A percentile compares a stretch with the other conserved stretches of the same genome.
Conservation (phyloP, 1,140 invertebrate species). For the Uloborus diversus region DNA sequence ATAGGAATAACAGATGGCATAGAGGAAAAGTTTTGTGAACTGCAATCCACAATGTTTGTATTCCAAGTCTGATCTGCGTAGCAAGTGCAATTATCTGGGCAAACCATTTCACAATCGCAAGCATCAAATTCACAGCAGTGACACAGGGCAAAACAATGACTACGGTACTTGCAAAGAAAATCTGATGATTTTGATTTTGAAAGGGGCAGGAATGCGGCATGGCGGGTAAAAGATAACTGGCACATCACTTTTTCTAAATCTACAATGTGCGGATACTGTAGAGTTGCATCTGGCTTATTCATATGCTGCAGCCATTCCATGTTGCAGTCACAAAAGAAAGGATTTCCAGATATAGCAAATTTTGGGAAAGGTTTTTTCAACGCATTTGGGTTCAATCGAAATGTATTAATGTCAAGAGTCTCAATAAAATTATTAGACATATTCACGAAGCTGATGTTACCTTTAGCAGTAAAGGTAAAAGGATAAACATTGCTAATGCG, state of each 20-base stretch:
- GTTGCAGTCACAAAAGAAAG: slow-evolving; percentile 88
- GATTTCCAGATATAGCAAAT: slow-evolving; percentile 88
- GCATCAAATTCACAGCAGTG: slow-evolving; percentile 95
- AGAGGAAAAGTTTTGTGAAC: slow-evolving; percentile 65
- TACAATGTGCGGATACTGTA: slow-evolving; percentile 85
- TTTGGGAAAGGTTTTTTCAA: slow-evolving; percentile 73
- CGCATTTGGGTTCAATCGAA: slow-evolving; percentile 70
- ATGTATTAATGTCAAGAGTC: slow-evolving; percentile 80
- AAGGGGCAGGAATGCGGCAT: slow-evolving; percentile 38
- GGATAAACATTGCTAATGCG: slow-evolving; percentile 79
- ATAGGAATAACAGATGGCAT: slow-evolving; percentile 88
- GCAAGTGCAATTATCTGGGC: slow-evolving; percentile 88
- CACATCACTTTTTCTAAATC: slow-evolving; percentile 87
- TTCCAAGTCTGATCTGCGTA: slow-evolving; percentile 89
- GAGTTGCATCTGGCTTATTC: slow-evolving; percentile 71
- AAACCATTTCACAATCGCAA: slow-evolving; percentile 95
- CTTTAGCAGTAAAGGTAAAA: slow-evolving; percentile 81
- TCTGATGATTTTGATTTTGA: slow-evolving; percentile 80
- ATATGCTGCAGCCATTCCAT: slow-evolving; percentile 91
- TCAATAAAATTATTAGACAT: slow-evolving; percentile 87
- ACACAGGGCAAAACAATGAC: slow-evolving; percentile 91
- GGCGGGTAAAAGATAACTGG: slow-evolving; percentile 61
- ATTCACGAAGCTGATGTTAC: slow-evolving; percentile 83
- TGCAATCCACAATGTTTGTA: slow-evolving; percentile 91
- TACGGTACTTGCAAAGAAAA: slow-evolving; percentile 89